Evolutionary conservation across 2,888 invertebrate species (phyloP), one percentile per base, ranked within the genome.

Genomic region (Leptura quadrifasciata): DNA sequence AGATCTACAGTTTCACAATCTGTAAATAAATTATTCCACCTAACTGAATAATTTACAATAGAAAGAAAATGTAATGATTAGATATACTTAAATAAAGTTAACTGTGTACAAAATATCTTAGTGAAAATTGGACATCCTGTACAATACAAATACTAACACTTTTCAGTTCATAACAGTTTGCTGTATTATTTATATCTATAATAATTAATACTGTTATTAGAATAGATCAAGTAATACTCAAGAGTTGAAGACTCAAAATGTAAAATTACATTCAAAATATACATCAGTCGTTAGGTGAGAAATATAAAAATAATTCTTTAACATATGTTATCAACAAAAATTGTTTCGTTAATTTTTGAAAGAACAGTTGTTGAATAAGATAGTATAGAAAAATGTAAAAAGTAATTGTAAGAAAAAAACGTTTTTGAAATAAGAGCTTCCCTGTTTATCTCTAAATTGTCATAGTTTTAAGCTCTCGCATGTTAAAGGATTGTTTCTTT

Each of bases 391-490:
- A 47, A 47, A n/a, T 47, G 47, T 47, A 47, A n/a, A 47, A 47
- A 47, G 47, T 47, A 47, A 47, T n/a, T 47, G 3, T 47, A 47
- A 47, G n/a, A 5, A 15, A 47, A 31, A 47, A 47, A 47, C 17
- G 47, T 47, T 47, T 47, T 47, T 39, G 35, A n/a, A 47, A 47
- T 39, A 20, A 57, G 57, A 57, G 57, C 57, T 57, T 57, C 57
- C 57, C 12, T 57, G 21, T 20, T 1, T 47, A 47, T 47, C 39
- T 31, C n/a, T 47, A 47, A 15, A 47, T 39, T 6, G 2, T 12
- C n/a, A 12, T 47, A 47, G 17, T 47, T n/a, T n/a, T n/a, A n/a
- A 47, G n/a, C 15, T 47, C 15, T 5, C n/a, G 17, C n/a, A 47
- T 47, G 47, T 47, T 47, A 47, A n/a, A 47, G 47, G 15, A 47